A percentile compares a stretch with the other conserved stretches of the same genome.
Conservation (phyloP, 2,113 vertebrate genomes). For the Macaca mulatta region DNA sequence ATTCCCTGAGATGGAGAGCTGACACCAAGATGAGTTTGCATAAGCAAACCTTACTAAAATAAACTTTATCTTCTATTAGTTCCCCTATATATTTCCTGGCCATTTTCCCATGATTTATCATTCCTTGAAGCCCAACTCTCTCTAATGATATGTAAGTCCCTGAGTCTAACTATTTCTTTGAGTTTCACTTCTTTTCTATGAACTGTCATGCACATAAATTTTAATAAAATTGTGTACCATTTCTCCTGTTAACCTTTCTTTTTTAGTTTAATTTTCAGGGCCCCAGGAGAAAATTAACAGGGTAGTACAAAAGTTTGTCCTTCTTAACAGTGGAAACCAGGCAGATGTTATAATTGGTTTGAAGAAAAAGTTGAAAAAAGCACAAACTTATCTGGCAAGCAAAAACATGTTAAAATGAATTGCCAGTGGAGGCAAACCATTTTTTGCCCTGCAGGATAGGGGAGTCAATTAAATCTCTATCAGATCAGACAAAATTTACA, state of each 20-base stretch:
- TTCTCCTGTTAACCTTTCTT: not conserved
- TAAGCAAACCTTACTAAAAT: not conserved
- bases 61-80: not conserved
- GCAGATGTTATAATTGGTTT: not conserved
- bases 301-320: not conserved
- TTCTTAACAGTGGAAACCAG: not conserved
- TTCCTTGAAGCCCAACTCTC: not conserved
- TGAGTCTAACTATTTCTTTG: not conserved
- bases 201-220: not conserved
- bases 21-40: not conserved
- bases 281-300: not conserved
- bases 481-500: not conserved
- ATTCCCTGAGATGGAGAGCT: not conserved
- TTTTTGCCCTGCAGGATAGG: not conserved
- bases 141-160: not conserved
- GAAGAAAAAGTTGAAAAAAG: slow-evolving; percentile 19
- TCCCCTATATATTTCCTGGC: not conserved
- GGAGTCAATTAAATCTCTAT: slow-evolving; percentile 21
- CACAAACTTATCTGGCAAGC: slow-evolving; percentile 32
- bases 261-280: not conserved
- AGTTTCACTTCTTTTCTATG: slow-evolving; percentile 25
- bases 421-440: not conserved
- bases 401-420: slow-evolving; percentile 53
- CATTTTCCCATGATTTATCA: not conserved
- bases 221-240: slow-evolving; percentile 3